A percentile compares a stretch with the other conserved stretches of the same genome.
These are phyloP conservation scores for Acromyrmex echinatior DNA, from an alignment of 1,140 invertebrate genomes.

Conservation along the genomic window DNA sequence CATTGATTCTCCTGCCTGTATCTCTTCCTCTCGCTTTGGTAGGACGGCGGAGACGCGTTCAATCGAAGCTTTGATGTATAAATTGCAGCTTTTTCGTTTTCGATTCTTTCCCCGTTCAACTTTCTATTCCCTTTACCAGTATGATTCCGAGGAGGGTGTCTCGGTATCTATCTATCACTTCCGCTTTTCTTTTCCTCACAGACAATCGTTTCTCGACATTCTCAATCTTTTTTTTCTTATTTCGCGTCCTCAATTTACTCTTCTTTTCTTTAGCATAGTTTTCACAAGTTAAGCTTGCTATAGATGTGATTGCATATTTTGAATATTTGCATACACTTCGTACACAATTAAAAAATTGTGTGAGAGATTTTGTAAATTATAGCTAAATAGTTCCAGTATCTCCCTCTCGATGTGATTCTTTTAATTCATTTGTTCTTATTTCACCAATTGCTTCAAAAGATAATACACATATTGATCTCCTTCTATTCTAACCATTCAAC, in stretches of 20 bases:
- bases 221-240: conserved; percentile 55
- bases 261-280: conserved; percentile 1
- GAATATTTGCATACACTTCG: background rate
- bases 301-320: conserved; percentile 4
- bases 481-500: conserved; percentile 65
- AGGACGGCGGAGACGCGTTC: conserved; percentile 73
- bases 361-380: background rate
- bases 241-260: conserved; percentile 13
- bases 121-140: conserved; percentile 75
- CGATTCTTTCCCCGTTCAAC: conserved; percentile 68
- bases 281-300: background rate
- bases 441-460: conserved; percentile 33
- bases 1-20: conserved; percentile 70
- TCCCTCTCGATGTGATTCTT: background rate
- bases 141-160: conserved; percentile 72
- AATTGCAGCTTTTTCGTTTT: conserved; percentile 79
- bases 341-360: background rate
- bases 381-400: background rate
- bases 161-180: conserved; percentile 74
- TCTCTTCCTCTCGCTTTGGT: conserved; percentile 71
- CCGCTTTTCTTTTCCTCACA: conserved; percentile 74
- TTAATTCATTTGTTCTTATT: conserved; percentile 45
- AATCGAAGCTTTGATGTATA: conserved; percentile 80
- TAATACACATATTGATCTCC: conserved; percentile 48
- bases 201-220: conserved; percentile 70